Percentiles rank a stretch among this genome's conserved stretches.
Conservation (phyloP, 2,888 invertebrate species). For the Eurois occulta region DNA sequence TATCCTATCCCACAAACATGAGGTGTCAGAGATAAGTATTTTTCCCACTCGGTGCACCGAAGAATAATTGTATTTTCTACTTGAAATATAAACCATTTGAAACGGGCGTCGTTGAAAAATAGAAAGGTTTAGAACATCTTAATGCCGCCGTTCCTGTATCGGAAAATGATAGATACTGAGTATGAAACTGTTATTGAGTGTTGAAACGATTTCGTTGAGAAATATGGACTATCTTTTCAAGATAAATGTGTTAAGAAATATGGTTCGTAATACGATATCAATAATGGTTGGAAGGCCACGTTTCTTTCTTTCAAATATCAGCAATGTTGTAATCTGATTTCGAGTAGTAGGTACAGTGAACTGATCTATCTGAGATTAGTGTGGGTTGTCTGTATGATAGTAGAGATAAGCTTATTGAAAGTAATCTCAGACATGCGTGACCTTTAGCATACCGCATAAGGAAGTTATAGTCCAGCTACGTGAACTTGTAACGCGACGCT, state of each 20-base stretch:
- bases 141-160: constrained; percentile 64
- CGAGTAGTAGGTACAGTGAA: background rate
- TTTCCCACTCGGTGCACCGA: constrained; percentile 30
- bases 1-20: constrained; percentile 24
- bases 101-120: constrained; percentile 56
- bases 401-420: background rate
- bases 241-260: constrained; percentile 42
- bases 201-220: constrained; percentile 65
- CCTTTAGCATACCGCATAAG: constrained; percentile 20
- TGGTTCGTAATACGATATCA: constrained; percentile 23
- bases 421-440: constrained; percentile 15
- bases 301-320: constrained; percentile 14
- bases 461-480: constrained; percentile 1
- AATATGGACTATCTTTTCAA: constrained; percentile 60
- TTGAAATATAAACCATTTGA: constrained; percentile 66
- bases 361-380: constrained; percentile 7
- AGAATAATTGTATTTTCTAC: constrained; percentile 60
- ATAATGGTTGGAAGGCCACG: constrained; percentile 9
- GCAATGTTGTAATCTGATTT: constrained; percentile 1
- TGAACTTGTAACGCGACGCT: background rate
- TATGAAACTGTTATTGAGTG: constrained; percentile 65
- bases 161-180: constrained; percentile 65
- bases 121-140: constrained; percentile 64
- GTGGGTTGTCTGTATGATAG: background rate
- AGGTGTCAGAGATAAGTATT: constrained; percentile 40